Evolutionary conservation across 92 coral and sea anemone species (phyloP).

Genomic region (Heteractis magnifica): DNA sequence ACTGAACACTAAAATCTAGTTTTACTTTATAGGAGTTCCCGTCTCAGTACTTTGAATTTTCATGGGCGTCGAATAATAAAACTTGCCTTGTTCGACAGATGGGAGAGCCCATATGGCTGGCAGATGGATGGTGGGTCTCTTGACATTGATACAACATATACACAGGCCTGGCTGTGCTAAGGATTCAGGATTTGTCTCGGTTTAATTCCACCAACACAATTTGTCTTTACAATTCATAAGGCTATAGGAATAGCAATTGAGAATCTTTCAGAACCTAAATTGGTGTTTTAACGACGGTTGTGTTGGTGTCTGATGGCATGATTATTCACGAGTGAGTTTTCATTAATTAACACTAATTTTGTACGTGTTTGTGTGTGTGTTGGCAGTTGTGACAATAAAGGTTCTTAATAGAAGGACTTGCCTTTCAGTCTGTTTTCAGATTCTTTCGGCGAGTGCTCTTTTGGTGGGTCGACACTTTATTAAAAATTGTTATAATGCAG

Average conservation of each 20-base stretch:
- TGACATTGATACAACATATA: not conserved
- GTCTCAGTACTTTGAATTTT: not conserved
- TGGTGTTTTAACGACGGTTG: not conserved
- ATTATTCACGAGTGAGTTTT: not conserved
- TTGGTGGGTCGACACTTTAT: not conserved
- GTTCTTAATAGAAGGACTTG: not conserved
- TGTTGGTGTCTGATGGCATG: not conserved
- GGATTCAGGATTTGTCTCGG: not conserved
- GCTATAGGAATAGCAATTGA: not conserved
- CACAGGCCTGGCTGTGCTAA: not conserved
- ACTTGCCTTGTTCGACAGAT: conserved; percentile 1
- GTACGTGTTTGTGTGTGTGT: not conserved
- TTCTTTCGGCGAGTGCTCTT: not conserved
- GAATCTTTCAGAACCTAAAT: not conserved
- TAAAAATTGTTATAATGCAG: not conserved
- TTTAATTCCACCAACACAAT: not conserved
- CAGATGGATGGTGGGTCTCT: conserved; percentile 2
- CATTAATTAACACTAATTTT: not conserved
- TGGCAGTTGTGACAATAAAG: not conserved
- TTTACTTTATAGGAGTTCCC: not conserved
- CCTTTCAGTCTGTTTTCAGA: not conserved
- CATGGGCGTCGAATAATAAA: not conserved
- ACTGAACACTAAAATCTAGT: not conserved
- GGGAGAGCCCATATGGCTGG: not conserved
- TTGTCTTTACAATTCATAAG: not conserved